A percentile compares a stretch with the other conserved stretches of the same genome.
phyloP scores from a whole-genome alignment of 2,888 invertebrate species.

The Platycheirus rosarum region DNA sequence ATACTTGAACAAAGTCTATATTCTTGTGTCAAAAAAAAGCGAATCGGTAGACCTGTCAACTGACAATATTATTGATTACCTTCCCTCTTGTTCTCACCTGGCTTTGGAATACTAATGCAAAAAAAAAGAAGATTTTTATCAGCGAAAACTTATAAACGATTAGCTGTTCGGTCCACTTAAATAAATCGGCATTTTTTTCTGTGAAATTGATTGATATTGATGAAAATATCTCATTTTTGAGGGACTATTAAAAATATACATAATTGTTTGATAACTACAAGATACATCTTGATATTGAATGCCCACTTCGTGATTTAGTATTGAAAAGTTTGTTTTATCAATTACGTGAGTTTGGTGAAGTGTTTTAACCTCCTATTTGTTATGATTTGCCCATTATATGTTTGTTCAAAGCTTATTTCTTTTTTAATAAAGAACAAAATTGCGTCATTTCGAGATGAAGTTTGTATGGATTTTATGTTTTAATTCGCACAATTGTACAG shows the following conservation, averaged over 20 bases:
- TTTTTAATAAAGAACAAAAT: too few species aligned
- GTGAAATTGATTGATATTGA: too few species aligned
- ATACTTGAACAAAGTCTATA: conserved; percentile 1
- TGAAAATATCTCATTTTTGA: neutral
- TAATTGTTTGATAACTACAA: neutral
- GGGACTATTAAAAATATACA: neutral
- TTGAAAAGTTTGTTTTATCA: neutral
- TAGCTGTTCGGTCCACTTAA: neutral
- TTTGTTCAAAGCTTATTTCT: neutral
- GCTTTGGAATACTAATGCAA: neutral
- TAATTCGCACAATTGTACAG: too few species aligned
- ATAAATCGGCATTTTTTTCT: too few species aligned
- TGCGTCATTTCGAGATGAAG: too few species aligned
- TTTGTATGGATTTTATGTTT: too few species aligned
- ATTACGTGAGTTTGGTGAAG: neutral
- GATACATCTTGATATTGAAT: neutral
- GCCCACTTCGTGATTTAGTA: too few species aligned
- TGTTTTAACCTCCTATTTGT: neutral
- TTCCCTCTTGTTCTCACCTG: neutral
- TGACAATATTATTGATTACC: neutral
- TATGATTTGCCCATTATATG: neutral
- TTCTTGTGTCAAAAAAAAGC: neutral
- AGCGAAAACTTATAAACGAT: neutral
- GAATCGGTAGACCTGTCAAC: neutral
- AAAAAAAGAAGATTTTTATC: neutral